Evolutionary conservation across 2,113 vertebrate species (phyloP), one percentile per base, ranked within the genome.

Genomic region (Epinephelus lanceolatus): DNA sequence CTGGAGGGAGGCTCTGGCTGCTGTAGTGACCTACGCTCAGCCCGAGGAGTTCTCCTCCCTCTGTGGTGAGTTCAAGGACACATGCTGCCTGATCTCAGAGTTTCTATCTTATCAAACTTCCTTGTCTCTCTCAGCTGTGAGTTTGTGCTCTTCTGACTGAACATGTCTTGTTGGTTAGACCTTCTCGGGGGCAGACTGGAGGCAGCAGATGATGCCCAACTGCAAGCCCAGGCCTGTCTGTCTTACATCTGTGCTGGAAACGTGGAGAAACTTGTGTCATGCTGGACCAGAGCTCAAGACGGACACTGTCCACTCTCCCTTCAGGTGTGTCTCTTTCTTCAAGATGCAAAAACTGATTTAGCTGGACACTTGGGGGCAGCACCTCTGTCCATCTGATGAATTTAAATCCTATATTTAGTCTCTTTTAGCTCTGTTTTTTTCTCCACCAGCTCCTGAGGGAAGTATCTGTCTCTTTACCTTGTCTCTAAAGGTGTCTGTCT

Each of bases 181-280:
- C 92, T 97, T 6, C 92, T 99, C 45, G 98, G 98, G 10, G 91
- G 88, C 79, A 95, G 98, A 45, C 95, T 99, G 90, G 98, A 99
- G 85, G 95, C 74, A 0, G 95, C 97, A 60, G 95, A 95, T 2
- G 97, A 97, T 8, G 77, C 40, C 3, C 40, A 93, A 11, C 94
- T 99, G 62, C 96, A 96, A 87, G 93, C 95, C 0, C 97, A 99
- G 72, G 98, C 98, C 1, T 98, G 97, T 90, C 96, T 99, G 72
- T 99, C 97, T 80, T 99, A 98, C 76, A 98, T 99, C 81, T 99
- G 98, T 77, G 98, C 98, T 0, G 98, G 98, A 37, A 98, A 97
- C 0, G 96, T 99, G 78, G 98, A 99, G 88, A 99, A 98, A 71
- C 94, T 99, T 0, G 96, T 99, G 77, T 94, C 96, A 2, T 99